Percentiles rank a stretch among this genome's conserved stretches.
phyloP scores from a whole-genome alignment of 2,888 invertebrate species.

The Brachynemurus nebulosus region DNA sequence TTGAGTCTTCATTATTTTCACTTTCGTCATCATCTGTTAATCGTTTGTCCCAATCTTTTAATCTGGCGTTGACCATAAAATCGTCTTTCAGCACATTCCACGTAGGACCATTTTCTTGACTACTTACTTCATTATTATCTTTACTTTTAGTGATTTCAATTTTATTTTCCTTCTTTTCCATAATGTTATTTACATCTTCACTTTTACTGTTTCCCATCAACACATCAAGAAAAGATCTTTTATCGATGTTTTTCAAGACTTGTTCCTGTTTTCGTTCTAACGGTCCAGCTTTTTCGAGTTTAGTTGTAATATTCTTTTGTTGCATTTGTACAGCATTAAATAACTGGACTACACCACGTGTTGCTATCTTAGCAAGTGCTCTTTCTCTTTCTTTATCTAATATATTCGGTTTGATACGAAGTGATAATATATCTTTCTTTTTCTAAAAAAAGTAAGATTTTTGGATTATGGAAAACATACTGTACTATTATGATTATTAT shows the following conservation, averaged over 20 bases:
- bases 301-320: slow-evolving; percentile 59
- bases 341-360: slow-evolving; percentile 82
- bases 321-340: slow-evolving; percentile 84
- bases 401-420: slow-evolving; percentile 61
- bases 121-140: slow-evolving; percentile 26
- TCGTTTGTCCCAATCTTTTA: slow-evolving; percentile 87
- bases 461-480: too few species aligned
- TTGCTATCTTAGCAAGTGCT: slow-evolving; percentile 67
- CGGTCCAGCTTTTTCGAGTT: slow-evolving; percentile 56
- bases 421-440: slow-evolving; percentile 46
- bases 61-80: slow-evolving; percentile 77
- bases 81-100: slow-evolving; percentile 66
- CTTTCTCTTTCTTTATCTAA: slow-evolving; percentile 66
- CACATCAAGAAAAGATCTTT: slow-evolving; percentile 61
- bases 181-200: slow-evolving; percentile 32
- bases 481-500: too few species aligned
- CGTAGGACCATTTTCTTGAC: slow-evolving; percentile 28
- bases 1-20: not conserved
- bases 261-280: slow-evolving; percentile 67
- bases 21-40: slow-evolving; percentile 32
- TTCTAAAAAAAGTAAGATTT: slow-evolving; percentile 33
- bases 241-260: slow-evolving; percentile 58
- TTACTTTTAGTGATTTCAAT: slow-evolving; percentile 33
- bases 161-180: slow-evolving; percentile 32
- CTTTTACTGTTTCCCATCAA: slow-evolving; percentile 55